These are phyloP conservation scores for Podargus strigoides DNA, from an alignment of 2,797 vertebrate genomes.

Conservation along the genomic window DNA sequence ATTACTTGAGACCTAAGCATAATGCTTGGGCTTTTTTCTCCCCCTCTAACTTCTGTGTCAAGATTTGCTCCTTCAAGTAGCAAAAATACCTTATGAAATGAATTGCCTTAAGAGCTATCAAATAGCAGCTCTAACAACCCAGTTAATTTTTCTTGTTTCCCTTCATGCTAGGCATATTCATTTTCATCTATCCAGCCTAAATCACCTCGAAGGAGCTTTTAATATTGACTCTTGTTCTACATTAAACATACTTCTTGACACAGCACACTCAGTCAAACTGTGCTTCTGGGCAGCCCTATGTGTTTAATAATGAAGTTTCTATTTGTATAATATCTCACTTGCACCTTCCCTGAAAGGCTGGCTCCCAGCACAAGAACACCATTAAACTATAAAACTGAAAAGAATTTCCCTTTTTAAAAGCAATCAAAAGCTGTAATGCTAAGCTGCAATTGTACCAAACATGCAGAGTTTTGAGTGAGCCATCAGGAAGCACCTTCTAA, in stretches of 20 bases:
- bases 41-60: background rate
- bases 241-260: background rate
- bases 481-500: background rate
- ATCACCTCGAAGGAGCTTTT: background rate
- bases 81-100: background rate
- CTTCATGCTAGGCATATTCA: background rate
- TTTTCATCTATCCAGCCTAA: background rate
- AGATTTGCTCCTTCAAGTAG: background rate
- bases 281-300: background rate
- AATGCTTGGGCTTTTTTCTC: background rate
- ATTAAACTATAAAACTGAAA: background rate
- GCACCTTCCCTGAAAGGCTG: background rate
- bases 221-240: conserved; percentile 1
- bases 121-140: background rate
- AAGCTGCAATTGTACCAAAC: background rate
- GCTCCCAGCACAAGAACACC: background rate
- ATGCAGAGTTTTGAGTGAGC: background rate
- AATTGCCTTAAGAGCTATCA: background rate
- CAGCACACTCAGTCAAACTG: background rate
- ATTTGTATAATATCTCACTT: background rate
- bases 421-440: background rate
- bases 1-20: background rate
- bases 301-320: background rate
- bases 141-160: background rate
- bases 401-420: background rate